Evolutionary conservation across 2,888 invertebrate genomes (phyloP).

Genomic region (Parelbella ahira): DNA sequence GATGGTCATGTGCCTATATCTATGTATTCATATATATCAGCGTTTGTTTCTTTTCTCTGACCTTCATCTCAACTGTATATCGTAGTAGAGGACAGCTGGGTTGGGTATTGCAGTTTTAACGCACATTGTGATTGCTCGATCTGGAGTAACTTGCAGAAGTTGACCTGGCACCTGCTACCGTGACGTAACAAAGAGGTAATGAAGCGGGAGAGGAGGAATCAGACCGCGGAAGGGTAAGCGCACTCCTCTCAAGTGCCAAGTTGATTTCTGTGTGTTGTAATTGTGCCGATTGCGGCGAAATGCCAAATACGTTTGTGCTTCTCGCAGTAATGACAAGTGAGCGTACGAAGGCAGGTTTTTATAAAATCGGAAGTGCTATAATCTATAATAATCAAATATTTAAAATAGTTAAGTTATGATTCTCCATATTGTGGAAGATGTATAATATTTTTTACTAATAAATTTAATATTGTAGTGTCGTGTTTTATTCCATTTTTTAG

Average conservation of each 20-base stretch:
- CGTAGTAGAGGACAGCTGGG: slow-evolving; percentile 38
- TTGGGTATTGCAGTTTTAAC: slow-evolving; percentile 35
- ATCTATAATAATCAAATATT: slow-evolving; percentile 77
- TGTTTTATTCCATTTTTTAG: too few species aligned
- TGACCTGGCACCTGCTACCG: too few species aligned
- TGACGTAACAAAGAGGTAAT: too few species aligned
- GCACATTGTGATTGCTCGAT: slow-evolving; percentile 41
- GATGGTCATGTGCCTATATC: slow-evolving; percentile 28
- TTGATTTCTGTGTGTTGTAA: too few species aligned
- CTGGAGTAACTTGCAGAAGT: too few species aligned
- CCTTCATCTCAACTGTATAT: slow-evolving; percentile 66
- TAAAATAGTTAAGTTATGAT: slow-evolving; percentile 78
- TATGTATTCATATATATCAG: too few species aligned
- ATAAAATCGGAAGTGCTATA: slow-evolving; percentile 74
- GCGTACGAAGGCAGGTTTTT: slow-evolving; percentile 62
- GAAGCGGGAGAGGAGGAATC: too few species aligned
- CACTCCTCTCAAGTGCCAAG: too few species aligned
- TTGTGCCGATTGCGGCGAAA: too few species aligned
- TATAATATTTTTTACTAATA: slow-evolving; percentile 82
- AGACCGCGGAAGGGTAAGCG: too few species aligned
- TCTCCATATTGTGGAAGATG: slow-evolving; percentile 81
- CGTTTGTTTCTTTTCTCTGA: slow-evolving; percentile 44
- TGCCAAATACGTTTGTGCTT: slow-evolving; percentile 54
- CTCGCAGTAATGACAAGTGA: slow-evolving; percentile 64
- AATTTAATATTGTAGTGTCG: slow-evolving; percentile 81